These are phyloP conservation scores for Cenopis cana DNA, from an alignment of 2,888 invertebrate species.

Conservation along the genomic window DNA sequence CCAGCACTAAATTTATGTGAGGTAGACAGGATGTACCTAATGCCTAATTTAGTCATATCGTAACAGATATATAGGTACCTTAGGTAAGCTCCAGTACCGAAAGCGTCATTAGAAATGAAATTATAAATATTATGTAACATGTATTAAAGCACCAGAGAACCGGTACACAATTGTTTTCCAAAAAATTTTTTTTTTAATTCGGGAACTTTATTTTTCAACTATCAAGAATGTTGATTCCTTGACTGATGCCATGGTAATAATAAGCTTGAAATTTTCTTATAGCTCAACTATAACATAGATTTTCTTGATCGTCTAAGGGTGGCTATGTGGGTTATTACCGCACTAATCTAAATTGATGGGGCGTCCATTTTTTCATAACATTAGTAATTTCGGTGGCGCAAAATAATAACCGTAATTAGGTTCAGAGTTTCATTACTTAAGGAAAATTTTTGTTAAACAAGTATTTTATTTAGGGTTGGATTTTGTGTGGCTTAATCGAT, in stretches of 20 bases:
- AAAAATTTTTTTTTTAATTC: no score
- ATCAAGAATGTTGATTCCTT: constrained; percentile 57
- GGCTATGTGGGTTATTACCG: constrained; percentile 74
- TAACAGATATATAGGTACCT: no score
- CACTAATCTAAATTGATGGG: constrained; percentile 85
- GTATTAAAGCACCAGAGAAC: no score
- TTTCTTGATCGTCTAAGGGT: constrained; percentile 75
- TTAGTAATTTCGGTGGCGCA: constrained; percentile 82
- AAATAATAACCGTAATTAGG: constrained; percentile 81
- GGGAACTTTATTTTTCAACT: constrained; percentile 26
- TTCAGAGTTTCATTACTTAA: constrained; percentile 79
- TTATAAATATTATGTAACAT: no score
- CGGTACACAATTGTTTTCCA: no score
- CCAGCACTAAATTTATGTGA: no score
- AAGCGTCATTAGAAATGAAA: no score
- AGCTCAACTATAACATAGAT: constrained; percentile 79
- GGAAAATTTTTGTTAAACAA: constrained; percentile 63
- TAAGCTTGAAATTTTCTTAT: constrained; percentile 82
- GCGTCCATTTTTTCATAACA: constrained; percentile 82
- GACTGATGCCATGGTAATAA: constrained; percentile 72
- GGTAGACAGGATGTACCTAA: no score
- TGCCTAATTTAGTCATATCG: no score
- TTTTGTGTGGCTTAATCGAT: constrained; percentile 49
- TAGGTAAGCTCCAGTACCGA: no score
- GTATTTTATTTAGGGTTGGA: constrained; percentile 62